These are phyloP conservation scores for Drosophila nikananu DNA, from an alignment of 1,140 invertebrate genomes.

Conservation along the genomic window DNA sequence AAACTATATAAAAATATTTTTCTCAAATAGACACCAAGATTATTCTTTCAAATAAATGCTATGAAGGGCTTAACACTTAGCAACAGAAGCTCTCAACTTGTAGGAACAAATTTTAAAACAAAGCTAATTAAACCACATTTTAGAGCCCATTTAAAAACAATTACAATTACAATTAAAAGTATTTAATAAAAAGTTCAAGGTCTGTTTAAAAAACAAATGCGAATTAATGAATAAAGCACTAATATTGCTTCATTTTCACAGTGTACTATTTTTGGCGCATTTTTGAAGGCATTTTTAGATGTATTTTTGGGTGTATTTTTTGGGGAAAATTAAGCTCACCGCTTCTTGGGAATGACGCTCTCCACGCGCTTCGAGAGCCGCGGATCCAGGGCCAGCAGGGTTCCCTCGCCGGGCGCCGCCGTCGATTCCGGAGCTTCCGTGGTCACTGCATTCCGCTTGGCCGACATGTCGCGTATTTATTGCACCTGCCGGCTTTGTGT, in stretches of 20 bases:
- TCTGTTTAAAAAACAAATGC: neutral
- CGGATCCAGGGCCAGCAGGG: constrained; percentile 62
- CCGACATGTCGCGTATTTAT: constrained; percentile 39
- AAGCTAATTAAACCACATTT: neutral
- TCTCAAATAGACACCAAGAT: too few species aligned
- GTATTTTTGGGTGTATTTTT: neutral
- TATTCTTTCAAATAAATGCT: neutral
- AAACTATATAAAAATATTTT: too few species aligned
- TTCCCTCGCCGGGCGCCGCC: constrained; percentile 44
- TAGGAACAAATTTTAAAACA: too few species aligned
- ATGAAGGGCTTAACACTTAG: neutral
- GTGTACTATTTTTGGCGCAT: neutral
- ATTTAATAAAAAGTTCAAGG: too few species aligned
- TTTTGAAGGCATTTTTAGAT: neutral
- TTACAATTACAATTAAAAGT: neutral
- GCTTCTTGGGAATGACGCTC: constrained; percentile 77
- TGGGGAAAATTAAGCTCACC: constrained; percentile 50
- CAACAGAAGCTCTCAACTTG: too few species aligned
- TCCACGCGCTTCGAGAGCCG: constrained; percentile 70
- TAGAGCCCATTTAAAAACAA: neutral
- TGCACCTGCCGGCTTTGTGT: constrained; percentile 2
- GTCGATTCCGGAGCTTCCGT: constrained; percentile 56
- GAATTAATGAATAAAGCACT: neutral
- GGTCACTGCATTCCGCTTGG: constrained; percentile 64
- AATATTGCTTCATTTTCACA: neutral